Percentiles rank a stretch among this genome's conserved stretches.
Conservation (phyloP, 2,797 vertebrate species). For the Delichon dasypus region DNA sequence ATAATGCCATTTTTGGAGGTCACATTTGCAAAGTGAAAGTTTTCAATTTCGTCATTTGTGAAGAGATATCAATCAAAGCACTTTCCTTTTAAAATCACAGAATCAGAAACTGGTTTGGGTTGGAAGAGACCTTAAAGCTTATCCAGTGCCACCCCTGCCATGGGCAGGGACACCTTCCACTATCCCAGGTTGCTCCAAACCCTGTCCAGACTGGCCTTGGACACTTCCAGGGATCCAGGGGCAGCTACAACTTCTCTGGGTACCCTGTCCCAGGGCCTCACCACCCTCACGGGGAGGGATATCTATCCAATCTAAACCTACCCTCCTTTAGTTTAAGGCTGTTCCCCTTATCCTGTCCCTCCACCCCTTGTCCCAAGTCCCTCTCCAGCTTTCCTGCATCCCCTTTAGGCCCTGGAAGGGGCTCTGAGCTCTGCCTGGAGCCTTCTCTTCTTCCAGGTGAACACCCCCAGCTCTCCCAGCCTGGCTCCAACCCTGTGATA, state of each 20-base stretch:
- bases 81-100: not conserved
- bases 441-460: not conserved
- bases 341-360: not conserved
- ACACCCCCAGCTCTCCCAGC: not conserved
- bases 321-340: not conserved
- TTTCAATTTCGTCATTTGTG: not conserved
- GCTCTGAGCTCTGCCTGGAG: not conserved
- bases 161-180: not conserved
- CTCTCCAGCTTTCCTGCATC: not conserved
- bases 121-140: not conserved
- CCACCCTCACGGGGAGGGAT: not conserved
- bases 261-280: rapidly evolving
- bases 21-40: not conserved
- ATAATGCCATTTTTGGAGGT: not conserved
- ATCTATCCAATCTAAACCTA: no score
- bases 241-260: not conserved
- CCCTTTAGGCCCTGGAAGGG: not conserved
- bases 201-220: not conserved
- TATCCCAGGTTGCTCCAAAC: rapidly evolving
- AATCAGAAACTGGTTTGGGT: not conserved
- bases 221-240: not conserved
- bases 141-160: not conserved
- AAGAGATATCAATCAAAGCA: not conserved
- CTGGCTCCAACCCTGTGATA: not conserved
- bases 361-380: not conserved